Percentiles rank a stretch among this genome's conserved stretches.
Evolutionary conservation across 2,113 vertebrate genomes (phyloP).

Genomic region (Platysternon megacephalum): DNA sequence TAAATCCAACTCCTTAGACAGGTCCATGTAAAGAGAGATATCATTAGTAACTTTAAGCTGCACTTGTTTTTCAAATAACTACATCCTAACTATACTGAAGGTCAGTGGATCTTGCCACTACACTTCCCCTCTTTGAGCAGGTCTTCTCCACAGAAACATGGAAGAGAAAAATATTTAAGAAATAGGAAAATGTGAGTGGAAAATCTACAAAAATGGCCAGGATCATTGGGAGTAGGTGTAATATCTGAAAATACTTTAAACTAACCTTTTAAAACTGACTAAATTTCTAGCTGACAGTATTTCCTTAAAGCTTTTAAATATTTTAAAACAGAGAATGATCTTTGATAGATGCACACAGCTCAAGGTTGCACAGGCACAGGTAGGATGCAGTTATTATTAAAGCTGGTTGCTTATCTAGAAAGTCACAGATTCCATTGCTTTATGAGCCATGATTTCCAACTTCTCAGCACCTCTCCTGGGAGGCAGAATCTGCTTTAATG

Average conservation of each 20-base stretch:
- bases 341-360: not conserved
- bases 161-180: constrained; percentile 31
- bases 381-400: not conserved
- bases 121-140: constrained; percentile 23
- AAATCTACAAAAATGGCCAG: constrained; percentile 26
- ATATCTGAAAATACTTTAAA: not conserved
- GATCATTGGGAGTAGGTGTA: not conserved
- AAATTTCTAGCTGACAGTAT: not conserved
- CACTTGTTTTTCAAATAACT: not conserved
- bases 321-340: not conserved
- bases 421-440: not conserved
- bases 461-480: not conserved
- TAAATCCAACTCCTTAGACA: not conserved
- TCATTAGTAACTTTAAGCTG: not conserved
- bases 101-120: constrained; percentile 45
- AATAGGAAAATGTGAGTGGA: constrained; percentile 26
- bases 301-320: constrained; percentile 2
- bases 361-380: not conserved
- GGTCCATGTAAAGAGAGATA: not conserved
- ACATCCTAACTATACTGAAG: constrained; percentile 45
- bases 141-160: constrained; percentile 69
- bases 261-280: not conserved
- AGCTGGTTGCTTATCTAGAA: not conserved
- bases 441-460: not conserved
- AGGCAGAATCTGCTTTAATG: not conserved